These are phyloP conservation scores for Nesoenas mayeri DNA, from an alignment of 2,113 vertebrate species.

Conservation along the genomic window DNA sequence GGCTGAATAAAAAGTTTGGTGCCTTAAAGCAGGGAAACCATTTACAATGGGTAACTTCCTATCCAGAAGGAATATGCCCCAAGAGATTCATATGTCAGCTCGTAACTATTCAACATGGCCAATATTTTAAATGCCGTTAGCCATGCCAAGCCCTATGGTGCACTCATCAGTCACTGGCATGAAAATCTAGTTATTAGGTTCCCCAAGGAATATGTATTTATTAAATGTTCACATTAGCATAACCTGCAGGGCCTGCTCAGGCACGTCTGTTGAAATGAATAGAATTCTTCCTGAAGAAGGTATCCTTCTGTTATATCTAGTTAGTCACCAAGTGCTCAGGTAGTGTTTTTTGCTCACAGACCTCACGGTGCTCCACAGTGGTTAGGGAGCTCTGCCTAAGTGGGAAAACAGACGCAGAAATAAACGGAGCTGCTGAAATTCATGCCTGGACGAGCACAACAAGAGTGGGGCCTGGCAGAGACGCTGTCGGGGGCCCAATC, in stretches of 20 bases:
- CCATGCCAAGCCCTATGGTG: neutral
- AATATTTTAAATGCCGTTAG: neutral
- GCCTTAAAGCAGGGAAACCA: conserved; percentile 9
- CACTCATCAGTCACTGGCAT: neutral
- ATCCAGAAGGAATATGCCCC: neutral
- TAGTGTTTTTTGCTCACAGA: neutral
- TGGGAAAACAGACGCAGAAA: neutral
- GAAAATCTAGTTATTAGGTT: neutral
- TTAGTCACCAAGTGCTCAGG: neutral
- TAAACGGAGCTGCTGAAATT: neutral
- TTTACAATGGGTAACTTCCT: neutral
- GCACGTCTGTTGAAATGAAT: neutral
- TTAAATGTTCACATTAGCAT: neutral
- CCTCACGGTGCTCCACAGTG: neutral
- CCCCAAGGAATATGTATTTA: neutral
- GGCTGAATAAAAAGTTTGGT: neutral
- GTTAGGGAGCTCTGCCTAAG: neutral
- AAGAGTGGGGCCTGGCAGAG: neutral
- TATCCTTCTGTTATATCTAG: neutral
- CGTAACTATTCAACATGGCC: neutral
- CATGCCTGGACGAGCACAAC: neutral
- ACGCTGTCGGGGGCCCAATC: accelerated
- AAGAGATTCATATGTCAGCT: neutral
- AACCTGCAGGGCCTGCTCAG: neutral
- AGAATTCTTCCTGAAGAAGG: neutral